These are phyloP conservation scores for Rhinichthys klamathensis DNA, from an alignment of 2,113 vertebrate species.

Conservation along the genomic window DNA sequence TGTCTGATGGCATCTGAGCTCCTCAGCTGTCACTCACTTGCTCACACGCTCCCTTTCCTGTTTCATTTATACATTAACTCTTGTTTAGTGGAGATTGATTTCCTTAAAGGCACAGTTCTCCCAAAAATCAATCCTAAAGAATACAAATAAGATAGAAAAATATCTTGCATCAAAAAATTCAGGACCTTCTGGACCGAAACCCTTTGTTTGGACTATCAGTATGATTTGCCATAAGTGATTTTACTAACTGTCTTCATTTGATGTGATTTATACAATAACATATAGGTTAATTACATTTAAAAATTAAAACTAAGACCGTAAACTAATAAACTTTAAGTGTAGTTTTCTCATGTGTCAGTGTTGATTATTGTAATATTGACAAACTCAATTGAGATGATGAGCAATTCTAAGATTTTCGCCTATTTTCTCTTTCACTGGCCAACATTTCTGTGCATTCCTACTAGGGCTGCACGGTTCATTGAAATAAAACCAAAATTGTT, in stretches of 20 bases:
- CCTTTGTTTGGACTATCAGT: too few relatives aligned
- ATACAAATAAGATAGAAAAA: not conserved
- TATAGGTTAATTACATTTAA: too few relatives aligned
- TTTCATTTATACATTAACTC: not conserved
- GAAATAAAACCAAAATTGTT: not conserved
- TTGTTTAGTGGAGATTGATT: not conserved
- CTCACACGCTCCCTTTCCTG: not conserved
- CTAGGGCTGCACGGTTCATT: not conserved
- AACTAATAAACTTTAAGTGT: too few relatives aligned
- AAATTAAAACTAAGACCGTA: too few relatives aligned
- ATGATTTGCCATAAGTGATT: not conserved
- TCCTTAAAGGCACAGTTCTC: too few relatives aligned
- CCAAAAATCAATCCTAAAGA: not conserved
- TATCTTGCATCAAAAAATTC: not conserved
- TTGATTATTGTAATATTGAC: too few relatives aligned
- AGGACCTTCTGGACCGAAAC: not conserved
- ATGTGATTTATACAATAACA: too few relatives aligned
- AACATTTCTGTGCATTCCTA: not conserved
- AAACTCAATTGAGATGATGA: too few relatives aligned
- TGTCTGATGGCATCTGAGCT: constrained; percentile 16
- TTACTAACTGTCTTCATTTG: too few relatives aligned
- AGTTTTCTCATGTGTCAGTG: too few relatives aligned
- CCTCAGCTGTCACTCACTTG: not conserved
- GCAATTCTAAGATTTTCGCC: not conserved
- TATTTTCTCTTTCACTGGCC: not conserved